Base-by-base conservation (phyloP, 2,888 invertebrate species). In the Polietes domitor region DNA sequence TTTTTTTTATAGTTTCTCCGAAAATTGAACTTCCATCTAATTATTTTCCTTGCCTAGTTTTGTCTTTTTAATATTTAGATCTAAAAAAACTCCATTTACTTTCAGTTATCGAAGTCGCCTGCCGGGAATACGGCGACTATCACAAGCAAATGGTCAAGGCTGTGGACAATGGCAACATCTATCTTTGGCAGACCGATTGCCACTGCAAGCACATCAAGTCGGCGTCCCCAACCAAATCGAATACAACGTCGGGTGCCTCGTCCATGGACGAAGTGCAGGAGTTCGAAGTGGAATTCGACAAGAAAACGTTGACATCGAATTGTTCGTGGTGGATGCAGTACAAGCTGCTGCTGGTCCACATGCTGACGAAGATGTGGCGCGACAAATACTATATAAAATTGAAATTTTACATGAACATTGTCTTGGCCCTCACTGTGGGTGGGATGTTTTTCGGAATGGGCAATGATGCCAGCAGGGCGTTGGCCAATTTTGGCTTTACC, bases 401-500 rank as follows among this genome's bases (percentile, higher is more conserved):
- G n/a, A 95, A 96, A 87, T 93, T 95, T 55, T 92, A 93, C 12
- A 92, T 97, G 87, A 95, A 96, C 86, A 90, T 96, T 79, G 94
- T 95, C 84, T 91, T 97, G 58, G 96, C 95, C 0, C 88, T 95
- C 3, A 93, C 96, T 12, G 93, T 97, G 12, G 96, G 96, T 0
- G 93, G 94, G 3, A 89, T 97, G 71, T 97, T 95, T 90, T 93
- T 94, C 50, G 93, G 94, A 78, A 96, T 96, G 92, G 97, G 97
- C 12, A 94, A 95, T 87, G 96, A 97, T 87, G 97, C 95, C 0
- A 96, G 96, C 0, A 96, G 96, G 90, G 96, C 96, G 0, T 92
- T 97, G 28, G 97, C 96, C 90, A 97, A 97, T 92, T 97, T 96
- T 89, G 97, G 97, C 10, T 97, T 96, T 90, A 96, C 96, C 88